Evolutionary conservation across 1,140 invertebrate genomes (phyloP).

Genomic region (Heliconius eleuchia): DNA sequence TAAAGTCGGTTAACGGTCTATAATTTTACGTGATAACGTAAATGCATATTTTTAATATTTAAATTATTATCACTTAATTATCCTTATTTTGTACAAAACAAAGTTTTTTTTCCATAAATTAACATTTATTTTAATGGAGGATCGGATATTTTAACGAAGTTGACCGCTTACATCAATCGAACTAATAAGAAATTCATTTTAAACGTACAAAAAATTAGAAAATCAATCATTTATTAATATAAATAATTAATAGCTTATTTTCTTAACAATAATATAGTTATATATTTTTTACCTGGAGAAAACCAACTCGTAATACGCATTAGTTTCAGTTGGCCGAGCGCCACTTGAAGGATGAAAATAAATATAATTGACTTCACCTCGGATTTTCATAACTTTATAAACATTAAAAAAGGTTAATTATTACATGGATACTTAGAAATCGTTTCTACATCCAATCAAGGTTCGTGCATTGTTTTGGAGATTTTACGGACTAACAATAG

Average conservation of each 20-base stretch:
- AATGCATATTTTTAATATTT: too few species aligned
- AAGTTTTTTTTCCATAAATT: too few species aligned
- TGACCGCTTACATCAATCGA: too few species aligned
- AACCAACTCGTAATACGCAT: background rate
- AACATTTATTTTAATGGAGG: too few species aligned
- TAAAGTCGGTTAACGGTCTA: too few species aligned
- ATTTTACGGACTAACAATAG: conserved; percentile 25
- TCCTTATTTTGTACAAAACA: too few species aligned
- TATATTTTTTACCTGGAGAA: background rate
- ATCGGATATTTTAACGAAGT: too few species aligned
- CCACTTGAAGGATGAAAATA: conserved; percentile 39
- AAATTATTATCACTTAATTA: too few species aligned
- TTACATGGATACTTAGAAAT: conserved; percentile 42
- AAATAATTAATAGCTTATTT: background rate
- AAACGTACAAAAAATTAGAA: background rate
- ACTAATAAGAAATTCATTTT: background rate
- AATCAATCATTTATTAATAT: background rate
- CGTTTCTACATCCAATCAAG: conserved; percentile 51
- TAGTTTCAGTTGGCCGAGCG: conserved; percentile 13
- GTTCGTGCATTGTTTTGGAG: conserved; percentile 30
- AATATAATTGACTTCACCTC: conserved; percentile 47
- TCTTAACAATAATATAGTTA: background rate
- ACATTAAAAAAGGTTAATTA: conserved; percentile 51
- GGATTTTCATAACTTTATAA: conserved; percentile 45
- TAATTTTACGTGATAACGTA: too few species aligned